phyloP scores from a whole-genome alignment of 1,140 invertebrate genomes.

The Drosophila mojavensis region DNA sequence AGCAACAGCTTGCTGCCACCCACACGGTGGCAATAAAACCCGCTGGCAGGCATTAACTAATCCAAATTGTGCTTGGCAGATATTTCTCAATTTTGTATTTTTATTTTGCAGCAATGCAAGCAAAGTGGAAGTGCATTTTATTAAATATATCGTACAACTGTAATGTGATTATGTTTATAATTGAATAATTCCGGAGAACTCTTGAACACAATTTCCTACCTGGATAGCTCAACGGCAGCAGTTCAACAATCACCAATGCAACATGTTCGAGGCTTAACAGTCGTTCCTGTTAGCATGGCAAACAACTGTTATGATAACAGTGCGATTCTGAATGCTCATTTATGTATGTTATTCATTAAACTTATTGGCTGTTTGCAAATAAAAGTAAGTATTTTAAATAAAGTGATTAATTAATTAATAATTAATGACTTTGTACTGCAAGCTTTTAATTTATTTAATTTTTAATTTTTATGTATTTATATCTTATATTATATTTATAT shows the following conservation, averaged over 20 bases:
- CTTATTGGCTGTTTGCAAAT: too few species aligned
- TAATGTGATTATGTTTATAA: slow-evolving; percentile 2
- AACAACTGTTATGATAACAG: slow-evolving; percentile 20
- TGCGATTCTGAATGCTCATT: too few species aligned
- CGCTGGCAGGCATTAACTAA: slow-evolving; percentile 16
- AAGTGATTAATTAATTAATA: too few species aligned
- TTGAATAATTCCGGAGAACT: neutral
- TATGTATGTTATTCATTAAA: too few species aligned
- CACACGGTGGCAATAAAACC: slow-evolving; percentile 25
- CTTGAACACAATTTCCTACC: neutral
- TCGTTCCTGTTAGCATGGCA: slow-evolving; percentile 13
- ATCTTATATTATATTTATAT: too few species aligned
- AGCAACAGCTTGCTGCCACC: slow-evolving; percentile 34
- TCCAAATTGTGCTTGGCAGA: slow-evolving; percentile 4
- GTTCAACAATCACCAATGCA: slow-evolving; percentile 48
- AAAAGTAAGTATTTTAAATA: too few species aligned
- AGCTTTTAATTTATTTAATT: too few species aligned
- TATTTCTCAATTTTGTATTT: neutral
- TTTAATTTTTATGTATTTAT: too few species aligned
- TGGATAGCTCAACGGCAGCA: neutral
- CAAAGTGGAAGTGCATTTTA: neutral
- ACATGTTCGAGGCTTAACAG: slow-evolving; percentile 36
- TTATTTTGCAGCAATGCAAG: too few species aligned
- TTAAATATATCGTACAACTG: neutral
- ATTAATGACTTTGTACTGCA: too few species aligned